Evolutionary conservation across 1,140 invertebrate genomes (phyloP), one percentile per base, ranked within the genome.

Genomic region (Thaumatotibia leucotreta): DNA sequence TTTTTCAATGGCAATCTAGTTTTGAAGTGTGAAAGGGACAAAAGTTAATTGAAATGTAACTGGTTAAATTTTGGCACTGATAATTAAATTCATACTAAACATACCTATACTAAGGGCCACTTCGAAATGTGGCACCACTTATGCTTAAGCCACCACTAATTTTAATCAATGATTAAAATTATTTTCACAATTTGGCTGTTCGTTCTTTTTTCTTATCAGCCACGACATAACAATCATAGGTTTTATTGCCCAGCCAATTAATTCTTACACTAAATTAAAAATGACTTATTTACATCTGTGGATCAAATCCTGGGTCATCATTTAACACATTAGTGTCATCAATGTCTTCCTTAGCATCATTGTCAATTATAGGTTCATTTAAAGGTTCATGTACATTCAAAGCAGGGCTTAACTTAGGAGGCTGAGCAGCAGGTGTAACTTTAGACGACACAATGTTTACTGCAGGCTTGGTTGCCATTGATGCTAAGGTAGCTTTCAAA

Each of bases 291-390:
- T 70, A 24, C 27, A 80, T 64, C 63, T 89, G 80, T 61, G 73
- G 75, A 65, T 87, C 84, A 83, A 87, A 83, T 27, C 86, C 83
- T 75, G 80, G 80, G 24, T 73, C 78, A 71, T 90, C 86, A 79
- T 88, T 90, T 11, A 88, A 24, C 22, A 70, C 79, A 84, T 86
- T 88, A 1, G 74, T 72, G 24, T 91, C 88, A 64, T 90, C 88
- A 22, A 91, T 74, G 66, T 91, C 88, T 68, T 91, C 86, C 49
- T 87, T 89, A 35, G 86, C 88, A 88, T 88, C 80, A 77, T 91
- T 87, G 27, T 91, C 84, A 61, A 86, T 61, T 0, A 80, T 81
- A 52, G 86, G 86, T 62, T 89, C 86, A 69, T 89, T 84, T 0
- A 86, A 77, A 17, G 79, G 82, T 67, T 84, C 83, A 24, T 86